Evolutionary conservation across 1,140 invertebrate species (phyloP).

Genomic region (Trypoxylus dichotomus): DNA sequence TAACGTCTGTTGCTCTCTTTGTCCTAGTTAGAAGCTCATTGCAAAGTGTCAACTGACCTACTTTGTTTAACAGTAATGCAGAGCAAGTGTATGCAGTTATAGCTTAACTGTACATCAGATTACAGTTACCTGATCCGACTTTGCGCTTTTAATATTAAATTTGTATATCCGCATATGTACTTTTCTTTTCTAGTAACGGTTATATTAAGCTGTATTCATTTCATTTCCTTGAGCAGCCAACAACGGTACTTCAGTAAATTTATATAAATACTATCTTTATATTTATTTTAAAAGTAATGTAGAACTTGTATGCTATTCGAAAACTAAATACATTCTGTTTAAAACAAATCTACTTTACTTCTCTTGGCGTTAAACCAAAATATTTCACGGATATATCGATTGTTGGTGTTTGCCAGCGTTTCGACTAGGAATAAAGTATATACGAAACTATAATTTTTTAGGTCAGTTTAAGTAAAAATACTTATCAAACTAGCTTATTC

Average conservation of each 20-base stretch:
- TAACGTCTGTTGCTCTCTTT: not conserved
- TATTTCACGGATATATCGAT: constrained; percentile 12
- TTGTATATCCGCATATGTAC: constrained; percentile 4
- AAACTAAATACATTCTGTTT: no score
- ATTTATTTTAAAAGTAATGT: no score
- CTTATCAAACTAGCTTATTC: not conserved
- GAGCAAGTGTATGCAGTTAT: constrained; percentile 19
- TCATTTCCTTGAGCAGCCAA: not conserved
- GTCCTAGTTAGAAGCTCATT: not conserved
- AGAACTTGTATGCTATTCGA: no score
- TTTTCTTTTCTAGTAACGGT: constrained; percentile 17
- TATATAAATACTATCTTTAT: not conserved
- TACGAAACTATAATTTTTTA: not conserved
- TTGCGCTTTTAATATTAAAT: constrained; percentile 26
- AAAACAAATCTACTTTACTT: not conserved
- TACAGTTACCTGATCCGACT: constrained; percentile 15
- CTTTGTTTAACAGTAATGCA: not conserved
- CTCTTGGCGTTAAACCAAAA: constrained; percentile 7
- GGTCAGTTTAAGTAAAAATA: constrained; percentile 6
- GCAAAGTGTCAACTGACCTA: constrained; percentile 12
- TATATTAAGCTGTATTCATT: not conserved
- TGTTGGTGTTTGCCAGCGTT: not conserved
- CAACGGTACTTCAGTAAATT: not conserved
- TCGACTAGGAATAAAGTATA: not conserved
- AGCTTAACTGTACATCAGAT: constrained; percentile 7